Evolutionary conservation across 2,888 invertebrate species (phyloP).

Genomic region (Drosophila birchii): DNA sequence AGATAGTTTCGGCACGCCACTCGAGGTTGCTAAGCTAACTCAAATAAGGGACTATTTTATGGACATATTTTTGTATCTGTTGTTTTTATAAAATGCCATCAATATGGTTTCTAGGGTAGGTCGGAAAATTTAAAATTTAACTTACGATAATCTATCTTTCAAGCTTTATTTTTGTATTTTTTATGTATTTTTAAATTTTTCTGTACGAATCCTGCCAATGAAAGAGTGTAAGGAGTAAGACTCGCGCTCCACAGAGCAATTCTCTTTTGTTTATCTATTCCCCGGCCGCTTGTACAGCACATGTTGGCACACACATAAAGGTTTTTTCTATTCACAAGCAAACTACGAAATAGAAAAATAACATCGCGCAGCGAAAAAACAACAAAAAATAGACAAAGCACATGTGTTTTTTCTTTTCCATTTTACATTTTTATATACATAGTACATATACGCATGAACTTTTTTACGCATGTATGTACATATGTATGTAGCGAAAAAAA

Average conservation of each 20-base stretch:
- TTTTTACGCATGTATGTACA: neutral
- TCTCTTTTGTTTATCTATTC: constrained; percentile 30
- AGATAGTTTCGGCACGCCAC: constrained; percentile 12
- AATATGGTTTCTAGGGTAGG: neutral
- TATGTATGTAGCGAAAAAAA: neutral
- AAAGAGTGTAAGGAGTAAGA: neutral
- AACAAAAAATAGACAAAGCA: constrained; percentile 5
- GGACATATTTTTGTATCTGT: neutral
- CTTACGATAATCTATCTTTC: neutral
- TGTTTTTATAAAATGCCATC: neutral
- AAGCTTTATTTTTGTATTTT: too few species aligned
- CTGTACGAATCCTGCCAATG: neutral
- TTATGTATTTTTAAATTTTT: too few species aligned
- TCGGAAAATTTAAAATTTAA: neutral
- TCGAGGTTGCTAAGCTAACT: constrained; percentile 6
- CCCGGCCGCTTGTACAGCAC: neutral
- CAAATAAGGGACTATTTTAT: neutral
- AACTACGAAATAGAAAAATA: constrained; percentile 2
- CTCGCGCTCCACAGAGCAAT: neutral
- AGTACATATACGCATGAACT: neutral
- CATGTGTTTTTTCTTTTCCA: constrained; percentile 4
- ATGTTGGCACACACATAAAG: constrained; percentile 1
- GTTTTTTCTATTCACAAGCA: constrained; percentile 6
- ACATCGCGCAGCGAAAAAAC: constrained; percentile 2
- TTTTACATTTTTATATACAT: neutral